Conservation (phyloP, 2,888 invertebrate genomes). For the Pseudoips prasinana region DNA sequence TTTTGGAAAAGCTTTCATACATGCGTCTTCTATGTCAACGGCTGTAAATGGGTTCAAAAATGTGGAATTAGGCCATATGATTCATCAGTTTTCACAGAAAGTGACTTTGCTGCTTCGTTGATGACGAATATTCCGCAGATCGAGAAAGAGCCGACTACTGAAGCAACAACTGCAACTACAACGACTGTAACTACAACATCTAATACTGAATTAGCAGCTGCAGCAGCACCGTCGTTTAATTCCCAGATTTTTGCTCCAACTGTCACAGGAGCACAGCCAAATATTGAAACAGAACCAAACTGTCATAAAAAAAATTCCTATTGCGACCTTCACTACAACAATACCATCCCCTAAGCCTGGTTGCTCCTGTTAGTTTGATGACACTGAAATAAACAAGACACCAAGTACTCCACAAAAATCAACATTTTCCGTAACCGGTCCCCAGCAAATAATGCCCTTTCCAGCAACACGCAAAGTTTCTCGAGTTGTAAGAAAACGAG, state of each 20-base stretch:
- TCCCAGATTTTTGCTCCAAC: not conserved
- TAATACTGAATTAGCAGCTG: not conserved
- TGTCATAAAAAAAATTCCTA: not conserved
- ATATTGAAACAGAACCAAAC: not conserved
- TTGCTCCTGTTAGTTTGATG: not conserved
- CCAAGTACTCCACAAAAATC: slow-evolving; percentile 5
- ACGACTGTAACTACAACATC: not conserved
- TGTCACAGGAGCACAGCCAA: slow-evolving; percentile 2
- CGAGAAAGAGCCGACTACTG: not conserved
- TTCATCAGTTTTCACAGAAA: slow-evolving; percentile 22
- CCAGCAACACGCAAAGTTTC: slow-evolving; percentile 13
- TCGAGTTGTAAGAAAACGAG: slow-evolving; percentile 15
- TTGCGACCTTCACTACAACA: not conserved
- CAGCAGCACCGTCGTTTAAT: not conserved
- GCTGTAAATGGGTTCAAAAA: slow-evolving; percentile 18
- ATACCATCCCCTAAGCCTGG: not conserved
- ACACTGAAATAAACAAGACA: slow-evolving; percentile 1
- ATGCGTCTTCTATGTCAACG: slow-evolving; percentile 29
- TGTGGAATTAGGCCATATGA: slow-evolving; percentile 22
- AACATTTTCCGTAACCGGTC: not conserved
- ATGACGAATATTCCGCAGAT: slow-evolving; percentile 1
- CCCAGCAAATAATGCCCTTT: slow-evolving; percentile 1
- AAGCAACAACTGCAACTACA: not conserved
- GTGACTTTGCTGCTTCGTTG: slow-evolving; percentile 14
- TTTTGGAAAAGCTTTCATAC: slow-evolving; percentile 33